Conservation (phyloP, 2,113 vertebrate genomes). For the Peucedramus taeniatus region DNA sequence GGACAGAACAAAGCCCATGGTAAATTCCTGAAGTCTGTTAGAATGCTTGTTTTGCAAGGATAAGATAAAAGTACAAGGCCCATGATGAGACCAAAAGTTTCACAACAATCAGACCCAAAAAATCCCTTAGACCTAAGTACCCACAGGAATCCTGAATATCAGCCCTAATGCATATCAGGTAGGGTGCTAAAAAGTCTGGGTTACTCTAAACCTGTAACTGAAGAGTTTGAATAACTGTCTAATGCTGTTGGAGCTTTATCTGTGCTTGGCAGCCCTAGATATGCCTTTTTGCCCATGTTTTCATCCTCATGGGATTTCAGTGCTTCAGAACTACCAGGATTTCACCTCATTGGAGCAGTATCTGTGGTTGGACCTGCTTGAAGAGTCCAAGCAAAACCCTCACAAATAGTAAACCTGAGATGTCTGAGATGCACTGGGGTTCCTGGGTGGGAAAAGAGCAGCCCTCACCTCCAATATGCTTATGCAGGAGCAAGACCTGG, state of each 20-base stretch:
- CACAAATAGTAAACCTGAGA: background rate
- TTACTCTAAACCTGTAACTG: background rate
- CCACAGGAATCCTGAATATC: background rate
- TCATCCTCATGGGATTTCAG: background rate
- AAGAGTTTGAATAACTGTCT: background rate
- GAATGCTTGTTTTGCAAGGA: background rate
- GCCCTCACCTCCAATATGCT: background rate
- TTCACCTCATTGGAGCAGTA: background rate
- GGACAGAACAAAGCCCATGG: background rate
- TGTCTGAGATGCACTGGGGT: background rate
- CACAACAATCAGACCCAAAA: background rate
- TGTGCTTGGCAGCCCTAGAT: background rate
- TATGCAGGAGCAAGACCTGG: background rate
- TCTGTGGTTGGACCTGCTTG: background rate
- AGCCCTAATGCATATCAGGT: background rate
- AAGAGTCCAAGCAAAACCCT: background rate
- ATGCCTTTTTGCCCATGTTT: background rate
- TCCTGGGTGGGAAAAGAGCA: background rate
- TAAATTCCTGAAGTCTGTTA: background rate
- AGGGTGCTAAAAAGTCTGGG: background rate
- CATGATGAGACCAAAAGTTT: background rate
- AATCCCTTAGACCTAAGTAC: background rate
- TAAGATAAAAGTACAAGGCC: background rate
- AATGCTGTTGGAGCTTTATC: background rate
- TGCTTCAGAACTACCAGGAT: background rate